A percentile compares a stretch with the other conserved stretches of the same genome.
Evolutionary conservation across 2,797 vertebrate species (phyloP).

Genomic region (Falco biarmicus): DNA sequence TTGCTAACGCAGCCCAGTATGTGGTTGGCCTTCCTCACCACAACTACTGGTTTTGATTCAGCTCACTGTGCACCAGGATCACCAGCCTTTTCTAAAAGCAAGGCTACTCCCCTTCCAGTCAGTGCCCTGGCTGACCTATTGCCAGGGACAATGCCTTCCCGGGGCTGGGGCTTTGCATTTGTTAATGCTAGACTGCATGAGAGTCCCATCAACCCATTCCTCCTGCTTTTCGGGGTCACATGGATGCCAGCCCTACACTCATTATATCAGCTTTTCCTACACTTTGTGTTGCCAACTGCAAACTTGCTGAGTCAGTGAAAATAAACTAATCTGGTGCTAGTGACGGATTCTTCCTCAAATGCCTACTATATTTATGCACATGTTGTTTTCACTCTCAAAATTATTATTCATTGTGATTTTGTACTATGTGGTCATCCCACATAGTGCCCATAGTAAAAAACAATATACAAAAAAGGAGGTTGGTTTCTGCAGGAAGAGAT

Average conservation of each 20-base stretch:
- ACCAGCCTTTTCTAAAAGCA: neutral
- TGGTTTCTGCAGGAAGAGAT: neutral
- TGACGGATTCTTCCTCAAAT: neutral
- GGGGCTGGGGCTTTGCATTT: neutral
- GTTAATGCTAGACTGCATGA: neutral
- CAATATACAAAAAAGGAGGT: rapidly evolving
- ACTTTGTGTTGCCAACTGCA: neutral
- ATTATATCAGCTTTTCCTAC: neutral
- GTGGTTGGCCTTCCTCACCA: neutral
- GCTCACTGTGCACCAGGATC: neutral
- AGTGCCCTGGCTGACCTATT: neutral
- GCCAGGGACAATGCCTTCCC: neutral
- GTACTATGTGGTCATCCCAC: neutral
- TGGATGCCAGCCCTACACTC: neutral
- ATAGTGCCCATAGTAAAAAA: neutral
- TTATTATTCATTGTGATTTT: neutral
- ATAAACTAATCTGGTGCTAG: neutral
- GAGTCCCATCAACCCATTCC: neutral
- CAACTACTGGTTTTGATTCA: neutral
- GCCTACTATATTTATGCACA: neutral
- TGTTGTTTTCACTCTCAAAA: neutral
- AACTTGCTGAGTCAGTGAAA: neutral
- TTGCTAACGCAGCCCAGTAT: neutral
- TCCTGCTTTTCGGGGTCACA: neutral
- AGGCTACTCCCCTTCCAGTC: neutral